Evolutionary conservation across 2,888 invertebrate species (phyloP).

Genomic region (Orthonychiurus folsomi): DNA sequence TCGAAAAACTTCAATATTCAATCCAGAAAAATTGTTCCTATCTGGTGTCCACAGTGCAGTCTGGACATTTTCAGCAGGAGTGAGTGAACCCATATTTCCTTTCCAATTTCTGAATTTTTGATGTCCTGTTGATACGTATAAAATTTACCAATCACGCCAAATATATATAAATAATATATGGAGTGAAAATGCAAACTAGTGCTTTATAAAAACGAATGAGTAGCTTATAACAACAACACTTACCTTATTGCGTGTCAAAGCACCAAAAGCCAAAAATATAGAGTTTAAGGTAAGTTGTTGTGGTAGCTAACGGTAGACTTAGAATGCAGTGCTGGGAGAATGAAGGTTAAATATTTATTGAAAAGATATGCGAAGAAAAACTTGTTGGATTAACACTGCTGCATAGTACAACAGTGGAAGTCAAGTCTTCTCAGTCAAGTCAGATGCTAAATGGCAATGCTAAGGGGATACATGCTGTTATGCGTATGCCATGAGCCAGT

Average conservation of each 20-base stretch:
- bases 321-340: not conserved
- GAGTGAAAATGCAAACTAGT: no score
- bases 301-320: not conserved
- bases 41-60: slow-evolving; percentile 35
- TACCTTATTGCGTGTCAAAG: no score
- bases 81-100: slow-evolving; percentile 14
- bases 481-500: no score
- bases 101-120: no score
- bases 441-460: not conserved
- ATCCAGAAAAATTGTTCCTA: slow-evolving; percentile 19
- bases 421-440: not conserved
- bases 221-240: no score
- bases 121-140: no score
- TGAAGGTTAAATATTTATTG: not conserved
- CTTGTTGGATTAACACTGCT: not conserved
- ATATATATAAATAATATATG: no score
- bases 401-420: not conserved
- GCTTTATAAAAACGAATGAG: not conserved
- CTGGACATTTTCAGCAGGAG: slow-evolving; percentile 8
- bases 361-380: not conserved
- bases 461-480: no score
- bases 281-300: not conserved
- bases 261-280: not conserved
- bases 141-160: no score
- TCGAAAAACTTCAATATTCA: slow-evolving; percentile 30